Base-by-base conservation (phyloP, 2,888 invertebrate genomes). In the Chelonus formosanus region DNA sequence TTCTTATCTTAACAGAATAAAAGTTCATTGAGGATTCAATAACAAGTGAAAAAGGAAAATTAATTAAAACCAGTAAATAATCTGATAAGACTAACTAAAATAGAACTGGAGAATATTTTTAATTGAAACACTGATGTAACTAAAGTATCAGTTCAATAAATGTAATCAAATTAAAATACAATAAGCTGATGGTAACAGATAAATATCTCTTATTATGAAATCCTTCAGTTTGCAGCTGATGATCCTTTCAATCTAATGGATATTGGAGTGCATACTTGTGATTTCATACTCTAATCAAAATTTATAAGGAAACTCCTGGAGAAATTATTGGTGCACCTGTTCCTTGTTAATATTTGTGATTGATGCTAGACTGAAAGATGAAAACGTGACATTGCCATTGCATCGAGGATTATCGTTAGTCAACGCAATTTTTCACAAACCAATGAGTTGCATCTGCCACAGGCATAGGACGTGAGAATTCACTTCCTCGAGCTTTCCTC, bases 311-410 rank as follows among this genome's bases (percentile, higher is more conserved):
- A 47, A 32, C 44, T 58, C 47, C 10, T 5, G 34, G 35, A 58
- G 36, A 58, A 58, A 34, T 58, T 32, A 20, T 48, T 47, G 10
- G 4, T 50, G 60, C 60, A 60, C 34, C 50, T 40, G 31, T 50
- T 60, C 58, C 47, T 47, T 58, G 58, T 58, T 58, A 40, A 59
- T 40, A 47, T 50, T 35, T 34, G 36, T 59, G 59, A 59, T 59
- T 47, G 53, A 61, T 61, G 53, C 53, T 1, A 36, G 36, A 31
- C 20, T 20, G 31, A 50, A 10, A 60, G 31, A 43, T 36, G 45
- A 43, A n/a, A 60, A 60, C 59, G 59, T 60, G 61, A 53, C 36
- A 61, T 43, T 32, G 60, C 36, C 52, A 34, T 40, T 10, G n/a
- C 32, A 31, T 44, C 32, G n/a, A 7, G 52, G 43, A 52, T 60